Evolutionary conservation across 2,113 vertebrate genomes (phyloP), one percentile per base, ranked within the genome.

Genomic region (Archilochus colubris): DNA sequence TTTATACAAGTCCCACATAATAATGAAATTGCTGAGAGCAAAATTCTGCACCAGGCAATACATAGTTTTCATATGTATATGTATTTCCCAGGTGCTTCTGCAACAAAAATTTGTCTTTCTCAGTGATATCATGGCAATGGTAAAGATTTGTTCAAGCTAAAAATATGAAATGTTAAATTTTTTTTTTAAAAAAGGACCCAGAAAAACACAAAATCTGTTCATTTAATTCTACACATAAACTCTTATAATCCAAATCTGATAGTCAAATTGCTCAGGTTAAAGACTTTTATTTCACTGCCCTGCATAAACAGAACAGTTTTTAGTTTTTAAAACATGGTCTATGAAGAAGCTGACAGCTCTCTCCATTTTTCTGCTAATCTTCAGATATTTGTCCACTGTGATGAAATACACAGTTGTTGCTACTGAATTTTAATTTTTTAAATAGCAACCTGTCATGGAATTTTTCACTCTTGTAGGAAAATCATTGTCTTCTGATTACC

Each of bases 51-150:
- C 10, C 16, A 43, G 43, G 15, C 11, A 61, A 59, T 18, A 8
- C 0, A 0, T 4, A 80, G 16, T 13, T 40, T 23, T 57, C 16
- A 4, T 57, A 10, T 33, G 1, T 33, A 4, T 57, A 10, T 33
- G 1, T 33, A 51, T 24, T 28, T 75, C 61, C 46, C 30, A 74
- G 48, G 7, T 12, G 14, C 13, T 50, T 3, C 14, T 70, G 27
- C 24, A 88, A 31, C 3, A 48, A 69, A 85, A 94, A 31, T 10
- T 7, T 44, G 8, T 21, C 24, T 21, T 82, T 77, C 53, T 76
- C 59, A 55, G 5, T 24, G 12, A 2, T 2, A 3, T 36, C 31
- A 44, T 4, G 8, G 5, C 12, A 89, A 91, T 89, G 38, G 0
- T 11, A 30, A 24, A 22, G 0, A 7, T 48, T 69, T 73, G 24